A percentile compares a stretch with the other conserved stretches of the same genome.
These are phyloP conservation scores for Gnathonemus echidnorhynchus DNA, from an alignment of 2,113 vertebrate genomes.

Conservation along the genomic window DNA sequence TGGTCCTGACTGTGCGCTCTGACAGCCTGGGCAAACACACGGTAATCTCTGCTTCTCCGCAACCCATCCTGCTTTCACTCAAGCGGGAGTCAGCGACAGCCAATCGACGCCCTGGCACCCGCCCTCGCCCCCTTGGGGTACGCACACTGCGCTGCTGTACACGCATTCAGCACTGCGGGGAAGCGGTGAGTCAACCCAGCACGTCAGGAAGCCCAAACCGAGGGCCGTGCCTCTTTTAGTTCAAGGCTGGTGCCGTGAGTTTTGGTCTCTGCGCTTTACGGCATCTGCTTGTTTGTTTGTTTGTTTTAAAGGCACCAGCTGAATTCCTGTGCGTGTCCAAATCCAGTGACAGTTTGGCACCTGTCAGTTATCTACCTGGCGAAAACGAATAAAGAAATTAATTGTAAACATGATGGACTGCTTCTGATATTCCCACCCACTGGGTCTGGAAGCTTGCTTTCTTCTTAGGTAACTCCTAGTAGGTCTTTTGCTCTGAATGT, in stretches of 20 bases:
- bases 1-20: background rate
- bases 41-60: background rate
- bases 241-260: background rate
- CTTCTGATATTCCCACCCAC: background rate
- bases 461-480: background rate
- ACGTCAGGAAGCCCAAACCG: too few relatives aligned
- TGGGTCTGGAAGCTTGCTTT: background rate
- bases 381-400: background rate
- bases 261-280: background rate
- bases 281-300: background rate
- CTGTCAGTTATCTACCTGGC: background rate
- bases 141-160: background rate
- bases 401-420: background rate
- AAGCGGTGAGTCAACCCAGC: background rate
- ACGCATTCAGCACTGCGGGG: background rate
- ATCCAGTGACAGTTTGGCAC: background rate
- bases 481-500: background rate
- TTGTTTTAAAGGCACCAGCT: background rate
- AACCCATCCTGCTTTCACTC: conserved; percentile 1
- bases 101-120: background rate
- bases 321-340: background rate
- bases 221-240: background rate
- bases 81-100: background rate
- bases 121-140: background rate
- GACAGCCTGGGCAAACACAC: conserved; percentile 9